These are phyloP conservation scores for Drosophila tristis DNA, from an alignment of 1,140 invertebrate genomes.

Conservation along the genomic window DNA sequence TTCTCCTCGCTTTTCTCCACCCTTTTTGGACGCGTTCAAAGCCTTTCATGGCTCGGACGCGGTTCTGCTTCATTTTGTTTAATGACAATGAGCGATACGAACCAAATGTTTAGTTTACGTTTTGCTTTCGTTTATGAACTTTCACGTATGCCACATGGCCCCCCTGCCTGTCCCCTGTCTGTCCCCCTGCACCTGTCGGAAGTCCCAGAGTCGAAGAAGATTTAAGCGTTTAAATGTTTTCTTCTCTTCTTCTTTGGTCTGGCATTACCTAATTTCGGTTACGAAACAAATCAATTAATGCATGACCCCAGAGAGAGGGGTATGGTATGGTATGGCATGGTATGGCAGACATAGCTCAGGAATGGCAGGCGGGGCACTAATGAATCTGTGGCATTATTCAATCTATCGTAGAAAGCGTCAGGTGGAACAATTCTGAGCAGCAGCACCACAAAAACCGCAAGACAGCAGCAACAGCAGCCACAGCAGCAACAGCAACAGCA, in stretches of 20 bases:
- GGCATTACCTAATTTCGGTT: constrained; percentile 78
- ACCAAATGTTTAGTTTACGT: constrained; percentile 56
- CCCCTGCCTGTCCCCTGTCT: not conserved
- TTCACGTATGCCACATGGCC: constrained; percentile 65
- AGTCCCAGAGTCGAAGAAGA: constrained; percentile 50
- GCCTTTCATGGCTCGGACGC: constrained; percentile 68
- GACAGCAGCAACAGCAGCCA: constrained; percentile 31
- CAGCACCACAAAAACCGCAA: constrained; percentile 27
- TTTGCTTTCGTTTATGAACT: constrained; percentile 79
- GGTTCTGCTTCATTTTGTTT: constrained; percentile 81
- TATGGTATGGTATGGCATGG: too few species aligned
- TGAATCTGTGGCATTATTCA: constrained; percentile 42
- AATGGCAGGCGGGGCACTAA: constrained; percentile 17
- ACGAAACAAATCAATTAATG: constrained; percentile 82
- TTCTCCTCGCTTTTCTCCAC: constrained; percentile 26
- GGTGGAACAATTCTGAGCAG: constrained; percentile 35
- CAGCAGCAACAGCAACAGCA: not conserved
- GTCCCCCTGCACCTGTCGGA: constrained; percentile 14
- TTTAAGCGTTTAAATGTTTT: constrained; percentile 72
- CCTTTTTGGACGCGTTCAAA: constrained; percentile 51
- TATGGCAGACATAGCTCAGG: not conserved
- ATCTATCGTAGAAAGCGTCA: constrained; percentile 38
- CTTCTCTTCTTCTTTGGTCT: constrained; percentile 41
- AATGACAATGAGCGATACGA: constrained; percentile 73
- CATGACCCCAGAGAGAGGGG: constrained; percentile 33